Conservation (phyloP, 2,113 vertebrate genomes). For the Casuarius casuarius region DNA sequence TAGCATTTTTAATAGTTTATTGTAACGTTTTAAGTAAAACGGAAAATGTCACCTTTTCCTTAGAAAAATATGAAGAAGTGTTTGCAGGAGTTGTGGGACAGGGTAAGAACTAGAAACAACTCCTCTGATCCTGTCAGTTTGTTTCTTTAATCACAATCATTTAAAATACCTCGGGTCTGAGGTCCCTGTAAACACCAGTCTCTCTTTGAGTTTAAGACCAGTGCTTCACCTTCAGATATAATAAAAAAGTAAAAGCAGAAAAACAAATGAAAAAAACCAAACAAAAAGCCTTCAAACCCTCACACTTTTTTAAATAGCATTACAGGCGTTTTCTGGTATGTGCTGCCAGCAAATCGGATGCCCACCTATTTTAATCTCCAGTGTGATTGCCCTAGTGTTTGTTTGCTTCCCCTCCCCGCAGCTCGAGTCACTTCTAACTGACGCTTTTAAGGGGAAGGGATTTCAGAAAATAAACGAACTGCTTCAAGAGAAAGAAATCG, state of each 20-base stretch:
- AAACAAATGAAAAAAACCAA: fast-evolving
- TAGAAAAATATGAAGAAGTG: not conserved
- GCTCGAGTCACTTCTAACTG: conserved; percentile 70
- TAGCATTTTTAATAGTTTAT: not conserved
- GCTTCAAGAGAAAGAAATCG: conserved; percentile 49
- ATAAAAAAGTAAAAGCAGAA: not conserved
- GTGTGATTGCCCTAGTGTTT: not conserved
- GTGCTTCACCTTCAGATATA: not conserved
- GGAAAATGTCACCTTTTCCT: not conserved
- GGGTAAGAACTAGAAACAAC: not conserved
- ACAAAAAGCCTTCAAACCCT: not conserved
- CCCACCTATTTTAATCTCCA: fast-evolving
- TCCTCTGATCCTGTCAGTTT: too few species aligned
- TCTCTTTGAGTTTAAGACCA: not conserved
- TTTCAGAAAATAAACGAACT: conserved; percentile 71
- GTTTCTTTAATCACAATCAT: fast-evolving
- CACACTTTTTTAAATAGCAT: fast-evolving
- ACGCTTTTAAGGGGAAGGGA: conserved; percentile 66
- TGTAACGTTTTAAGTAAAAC: not conserved
- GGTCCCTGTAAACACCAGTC: not conserved
- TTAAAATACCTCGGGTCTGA: fast-evolving
- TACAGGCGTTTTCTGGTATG: not conserved
- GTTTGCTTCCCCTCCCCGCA: not conserved
- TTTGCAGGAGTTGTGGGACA: not conserved
- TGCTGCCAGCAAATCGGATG: not conserved